Evolutionary conservation across 1,140 invertebrate genomes (phyloP), one percentile per base, ranked within the genome.

Genomic region (Tyrophagus putrescentiae): DNA sequence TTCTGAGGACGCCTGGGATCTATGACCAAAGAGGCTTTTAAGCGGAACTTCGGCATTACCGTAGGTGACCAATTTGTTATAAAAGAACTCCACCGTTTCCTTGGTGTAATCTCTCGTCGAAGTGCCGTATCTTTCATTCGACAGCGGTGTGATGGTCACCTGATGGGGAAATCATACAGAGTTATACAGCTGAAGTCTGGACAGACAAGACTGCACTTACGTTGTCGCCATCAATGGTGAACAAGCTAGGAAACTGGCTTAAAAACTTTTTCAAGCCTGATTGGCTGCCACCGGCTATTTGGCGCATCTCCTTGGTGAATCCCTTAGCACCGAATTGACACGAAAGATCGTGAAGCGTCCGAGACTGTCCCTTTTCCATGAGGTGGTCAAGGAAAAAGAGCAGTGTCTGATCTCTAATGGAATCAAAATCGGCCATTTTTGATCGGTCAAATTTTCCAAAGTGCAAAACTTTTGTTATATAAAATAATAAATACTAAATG

Each of bases 251-350:
- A 77, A 93, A 92, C 70, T 91, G 85, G 28, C 80, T 76, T 64
- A 93, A 76, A 67, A 78, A 78, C 60, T 95, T 94, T 70, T 89
- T 89, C 25, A 96, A 76, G 44, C 88, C 90, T 67, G 87, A 87
- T 71, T 93, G 89, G 61, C 87, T 91, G 62, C 88, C 88, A 50
- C 90, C 90, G 68, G 88, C 89, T 66, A 94, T 93, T 75, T 92
- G 87, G 57, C 72, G 44, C 72, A 73, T 73, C 64, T 94, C 88
- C 77, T 90, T 91, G 3, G 88, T 91, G 70, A 94, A 94, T 54
- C 88, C 88, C 75, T 91, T 92, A 61, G 88, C 88, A 67, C 90
- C 89, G 74, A 94, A 94, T 73, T 94, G 89, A 75, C 92, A 96
- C 69, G 87, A 91, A 60, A 96, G 78, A 76, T 96, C 92, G 73